phyloP scores from a whole-genome alignment of 2,797 vertebrate genomes.

The Chrysolophus pictus region DNA sequence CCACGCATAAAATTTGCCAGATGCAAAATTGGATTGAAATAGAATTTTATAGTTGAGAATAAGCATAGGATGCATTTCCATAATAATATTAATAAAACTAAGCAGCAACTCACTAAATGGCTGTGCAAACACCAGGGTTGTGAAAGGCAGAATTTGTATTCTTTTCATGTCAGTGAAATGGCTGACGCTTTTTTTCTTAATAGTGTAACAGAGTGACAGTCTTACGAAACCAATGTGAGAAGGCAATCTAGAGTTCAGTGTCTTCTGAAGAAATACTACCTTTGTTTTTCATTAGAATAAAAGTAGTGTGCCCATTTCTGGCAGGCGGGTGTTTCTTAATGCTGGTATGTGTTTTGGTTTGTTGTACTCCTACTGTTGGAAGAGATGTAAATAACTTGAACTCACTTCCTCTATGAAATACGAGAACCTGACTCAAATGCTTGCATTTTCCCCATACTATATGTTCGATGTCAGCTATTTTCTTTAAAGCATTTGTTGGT shows the following conservation, averaged over 20 bases:
- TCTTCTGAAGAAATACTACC: conserved; percentile 7
- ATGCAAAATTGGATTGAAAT: neutral
- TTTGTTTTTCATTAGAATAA: neutral
- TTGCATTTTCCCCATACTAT: neutral
- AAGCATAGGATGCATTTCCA: neutral
- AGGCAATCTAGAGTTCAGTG: neutral
- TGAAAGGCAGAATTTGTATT: conserved; percentile 14
- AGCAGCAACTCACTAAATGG: conserved; percentile 24
- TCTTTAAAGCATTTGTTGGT: neutral
- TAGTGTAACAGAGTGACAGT: neutral
- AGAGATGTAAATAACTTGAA: neutral
- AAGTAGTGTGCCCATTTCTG: neutral
- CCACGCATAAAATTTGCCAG: neutral
- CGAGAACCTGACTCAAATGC: neutral
- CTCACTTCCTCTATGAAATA: neutral
- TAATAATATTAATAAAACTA: conserved; percentile 15
- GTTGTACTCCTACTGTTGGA: neutral
- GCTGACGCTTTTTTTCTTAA: neutral
- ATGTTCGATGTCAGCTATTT: neutral
- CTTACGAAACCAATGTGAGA: neutral
- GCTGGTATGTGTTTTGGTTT: neutral
- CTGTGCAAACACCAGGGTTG: neutral
- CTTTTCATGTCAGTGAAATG: conserved; percentile 29
- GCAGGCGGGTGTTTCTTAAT: neutral
- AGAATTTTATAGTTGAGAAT: conserved; percentile 8